Base-by-base conservation (phyloP, 2,888 invertebrate genomes). In the Cremastinae sp. region DNA sequence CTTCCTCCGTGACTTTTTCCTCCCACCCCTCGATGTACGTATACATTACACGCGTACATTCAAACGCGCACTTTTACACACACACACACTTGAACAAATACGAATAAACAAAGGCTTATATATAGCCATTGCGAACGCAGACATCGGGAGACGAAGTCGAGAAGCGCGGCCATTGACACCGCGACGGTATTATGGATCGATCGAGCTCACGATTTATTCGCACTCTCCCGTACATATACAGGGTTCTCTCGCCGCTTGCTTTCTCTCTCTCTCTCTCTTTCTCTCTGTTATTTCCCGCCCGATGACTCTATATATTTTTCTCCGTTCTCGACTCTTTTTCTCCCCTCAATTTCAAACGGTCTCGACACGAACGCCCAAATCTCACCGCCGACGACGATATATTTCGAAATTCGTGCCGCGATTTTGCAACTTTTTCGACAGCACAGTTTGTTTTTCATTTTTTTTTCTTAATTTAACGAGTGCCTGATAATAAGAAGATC, bases 161-260 rank as follows among this genome's bases (percentile, higher is more conserved):
- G 59, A 51, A 69, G 81, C 22, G 62, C 65, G 79, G 84, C 74
- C 85, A 78, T 84, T 84, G 85, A 85, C 84, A 80, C 83, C 69
- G 38, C 69, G 49, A 47, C 56, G 66, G 66, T 41, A 16, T 64
- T 66, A 75, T 64, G 65, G 74, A 84, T 84, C 84, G 83, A 84
- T 84, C 73, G 76, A 78, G 70, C 74, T 78, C 74, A 75, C 78
- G 82, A 84, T 84, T 84, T 84, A 82, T 84, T 84, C 78, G 76
- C 72, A 80, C 79, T 65, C 72, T 53, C 22, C 43, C 49, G 51
- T 47, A 10, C 65, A 51, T 38, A 38, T 38, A 56, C 45, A 45
- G 41, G 28, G 34, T 56, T 12, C 18, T 3, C 34, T 28, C 12
- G 34, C 51, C 38, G 20, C 62, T 34, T 47, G 41, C 56, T 62